phyloP scores from a whole-genome alignment of 1,140 invertebrate genomes.

The Trichonephila inaurata region DNA sequence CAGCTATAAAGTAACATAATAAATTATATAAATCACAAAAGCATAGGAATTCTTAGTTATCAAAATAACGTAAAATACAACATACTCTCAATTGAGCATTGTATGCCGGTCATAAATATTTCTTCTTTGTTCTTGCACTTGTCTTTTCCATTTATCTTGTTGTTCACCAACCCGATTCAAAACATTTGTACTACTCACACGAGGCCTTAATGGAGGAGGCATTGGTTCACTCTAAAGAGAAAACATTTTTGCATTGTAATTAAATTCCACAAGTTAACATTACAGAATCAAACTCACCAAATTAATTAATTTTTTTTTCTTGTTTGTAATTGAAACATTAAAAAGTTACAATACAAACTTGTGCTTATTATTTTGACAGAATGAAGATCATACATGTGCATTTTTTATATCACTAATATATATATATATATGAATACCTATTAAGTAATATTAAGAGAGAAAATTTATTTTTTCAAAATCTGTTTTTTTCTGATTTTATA shows the following conservation, averaged over 20 bases:
- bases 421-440: too few relatives aligned
- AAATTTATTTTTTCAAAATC: too few relatives aligned
- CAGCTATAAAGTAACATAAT: background rate
- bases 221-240: conserved; percentile 79
- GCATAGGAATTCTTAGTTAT: background rate
- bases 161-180: conserved; percentile 96
- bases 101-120: conserved; percentile 99
- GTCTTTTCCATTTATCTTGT: conserved; percentile 98
- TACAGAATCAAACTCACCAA: too few relatives aligned
- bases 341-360: too few relatives aligned
- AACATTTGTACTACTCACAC: conserved; percentile 82
- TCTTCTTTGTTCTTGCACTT: conserved; percentile 96
- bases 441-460: too few relatives aligned
- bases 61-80: background rate
- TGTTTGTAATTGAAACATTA: too few relatives aligned
- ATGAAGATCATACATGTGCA: too few relatives aligned
- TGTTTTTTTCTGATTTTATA: too few relatives aligned
- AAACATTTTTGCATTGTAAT: background rate
- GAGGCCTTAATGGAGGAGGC: conserved; percentile 80
- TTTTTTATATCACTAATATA: too few relatives aligned
- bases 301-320: too few relatives aligned
- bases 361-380: too few relatives aligned
- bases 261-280: too few relatives aligned
- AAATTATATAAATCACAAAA: background rate
- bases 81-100: conserved; percentile 91